Base-by-base conservation (phyloP, 2,888 invertebrate genomes). In the Ptilodon capucinus region DNA sequence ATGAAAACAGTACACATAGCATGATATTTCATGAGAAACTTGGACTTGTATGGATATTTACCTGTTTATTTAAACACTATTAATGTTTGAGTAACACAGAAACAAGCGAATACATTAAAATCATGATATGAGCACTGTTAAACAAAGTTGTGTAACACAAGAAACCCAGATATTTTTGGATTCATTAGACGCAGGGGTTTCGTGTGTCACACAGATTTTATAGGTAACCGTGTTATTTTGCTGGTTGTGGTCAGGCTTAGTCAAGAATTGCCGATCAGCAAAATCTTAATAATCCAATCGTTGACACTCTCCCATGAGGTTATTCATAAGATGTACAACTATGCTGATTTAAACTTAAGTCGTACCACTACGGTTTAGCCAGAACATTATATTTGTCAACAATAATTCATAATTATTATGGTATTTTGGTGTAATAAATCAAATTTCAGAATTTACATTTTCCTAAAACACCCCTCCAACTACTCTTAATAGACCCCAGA, bases 71-170 rank as follows among this genome's bases (percentile, higher is more conserved):
- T 34, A 9, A 8, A 2, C 13, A 38, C n/a, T 6, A 14, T 7
- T 19, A 19, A 5, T 38, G 17, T 38, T 5, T 18, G 38, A 38
- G 38, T 38, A n/a, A 36, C 11, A 36, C 17, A 36, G 11, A 17
- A 2, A 32, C 8, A 32, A 38, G 7, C 19, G 17, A 42, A 9
- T 38, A 42, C 19, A 43, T 34, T 2, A 21, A 42, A 23, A 40
- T 81, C 80, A 80, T 76, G 74, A 43, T 69, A 75, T 66, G 76
- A 70, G 75, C 71, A 79, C 74, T 66, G 48, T 45, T 46, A 43
- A 19, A 40, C 28, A 40, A 46, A 38, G 42, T 41, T 55, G 58
- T 60, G 64, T 71, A 66, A 66, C 56, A 53, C 58, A 59, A 46
- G 52, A 68, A 68, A 68, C 66, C 65, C 19, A 6, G 25, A 48